A percentile compares a stretch with the other conserved stretches of the same genome.
Evolutionary conservation across 2,888 invertebrate genomes (phyloP).

Genomic region (Netelia fuscicornis): DNA sequence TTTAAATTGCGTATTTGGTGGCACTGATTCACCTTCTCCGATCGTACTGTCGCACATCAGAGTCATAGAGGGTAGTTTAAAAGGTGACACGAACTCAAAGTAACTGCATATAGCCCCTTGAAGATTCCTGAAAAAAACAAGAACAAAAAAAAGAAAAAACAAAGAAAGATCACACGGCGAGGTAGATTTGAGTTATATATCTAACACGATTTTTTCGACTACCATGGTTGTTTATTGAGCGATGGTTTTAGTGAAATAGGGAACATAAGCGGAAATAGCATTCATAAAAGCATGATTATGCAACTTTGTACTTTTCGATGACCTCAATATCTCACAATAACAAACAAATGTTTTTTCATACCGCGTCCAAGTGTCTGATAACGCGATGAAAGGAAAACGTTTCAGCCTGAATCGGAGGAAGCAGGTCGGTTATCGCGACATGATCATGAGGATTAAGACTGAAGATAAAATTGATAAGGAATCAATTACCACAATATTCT

Average conservation of each 20-base stretch:
- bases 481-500: not conserved
- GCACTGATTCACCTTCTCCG: constrained; percentile 91
- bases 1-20: constrained; percentile 90
- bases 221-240: not conserved
- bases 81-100: constrained; percentile 93
- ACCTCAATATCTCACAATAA: constrained; percentile 10
- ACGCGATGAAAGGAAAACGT: not conserved
- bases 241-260: not conserved
- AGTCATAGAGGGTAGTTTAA: constrained; percentile 91
- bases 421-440: constrained; percentile 11
- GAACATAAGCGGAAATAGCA: not conserved
- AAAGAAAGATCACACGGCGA: not conserved
- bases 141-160: constrained; percentile 18
- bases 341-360: not conserved
- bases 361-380: not conserved
- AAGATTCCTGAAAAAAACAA: constrained; percentile 91
- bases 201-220: not conserved
- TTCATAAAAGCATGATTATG: constrained; percentile 6
- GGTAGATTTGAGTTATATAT: not conserved
- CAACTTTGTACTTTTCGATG: constrained; percentile 17
- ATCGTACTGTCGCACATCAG: constrained; percentile 91
- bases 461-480: constrained; percentile 14
- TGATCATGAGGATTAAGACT: not conserved
- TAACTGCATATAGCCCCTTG: constrained; percentile 98
- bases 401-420: not conserved